Percentiles rank a stretch among this genome's conserved stretches.
phyloP scores from a whole-genome alignment of 2,888 invertebrate genomes.

The Calameuta filiformis region DNA sequence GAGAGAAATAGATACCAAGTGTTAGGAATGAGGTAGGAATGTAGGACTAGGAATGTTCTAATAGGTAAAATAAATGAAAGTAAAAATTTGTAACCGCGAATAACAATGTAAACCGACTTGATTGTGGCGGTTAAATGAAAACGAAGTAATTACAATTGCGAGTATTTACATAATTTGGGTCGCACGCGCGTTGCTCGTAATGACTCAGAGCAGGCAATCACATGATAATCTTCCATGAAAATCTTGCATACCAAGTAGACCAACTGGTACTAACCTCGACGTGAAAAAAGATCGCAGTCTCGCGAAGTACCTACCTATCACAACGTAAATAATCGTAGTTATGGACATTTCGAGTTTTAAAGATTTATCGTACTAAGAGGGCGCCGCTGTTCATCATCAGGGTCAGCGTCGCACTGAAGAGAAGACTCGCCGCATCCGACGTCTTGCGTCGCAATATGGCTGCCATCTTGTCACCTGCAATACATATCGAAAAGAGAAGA shows the following conservation, averaged over 20 bases:
- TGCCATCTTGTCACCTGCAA: conserved; percentile 90
- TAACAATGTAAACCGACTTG: not conserved
- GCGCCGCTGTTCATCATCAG: not conserved
- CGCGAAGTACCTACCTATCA: conserved; percentile 52
- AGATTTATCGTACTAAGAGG: conserved; percentile 57
- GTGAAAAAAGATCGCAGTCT: conserved; percentile 28
- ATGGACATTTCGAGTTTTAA: conserved; percentile 53
- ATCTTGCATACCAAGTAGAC: conserved; percentile 26
- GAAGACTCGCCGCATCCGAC: conserved; percentile 50
- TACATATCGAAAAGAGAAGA: conserved; percentile 32
- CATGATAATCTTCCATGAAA: conserved; percentile 38
- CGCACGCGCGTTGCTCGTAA: conserved; percentile 33
- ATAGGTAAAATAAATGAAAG: not conserved
- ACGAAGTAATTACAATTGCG: conserved; percentile 26
- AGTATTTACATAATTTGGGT: conserved; percentile 41
- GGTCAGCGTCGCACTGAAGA: conserved; percentile 44
- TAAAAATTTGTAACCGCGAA: not conserved
- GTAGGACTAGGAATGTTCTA: not conserved
- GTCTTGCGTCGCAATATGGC: conserved; percentile 86
- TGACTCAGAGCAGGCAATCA: conserved; percentile 36
- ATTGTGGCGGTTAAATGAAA: not conserved
- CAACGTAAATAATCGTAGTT: conserved; percentile 56
- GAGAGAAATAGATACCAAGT: not conserved
- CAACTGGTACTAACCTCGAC: conserved; percentile 3
- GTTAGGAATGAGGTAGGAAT: not conserved